Evolutionary conservation across 2,113 vertebrate genomes (phyloP), one percentile per base, ranked within the genome.

Genomic region (Tetraodon nigroviridis): DNA sequence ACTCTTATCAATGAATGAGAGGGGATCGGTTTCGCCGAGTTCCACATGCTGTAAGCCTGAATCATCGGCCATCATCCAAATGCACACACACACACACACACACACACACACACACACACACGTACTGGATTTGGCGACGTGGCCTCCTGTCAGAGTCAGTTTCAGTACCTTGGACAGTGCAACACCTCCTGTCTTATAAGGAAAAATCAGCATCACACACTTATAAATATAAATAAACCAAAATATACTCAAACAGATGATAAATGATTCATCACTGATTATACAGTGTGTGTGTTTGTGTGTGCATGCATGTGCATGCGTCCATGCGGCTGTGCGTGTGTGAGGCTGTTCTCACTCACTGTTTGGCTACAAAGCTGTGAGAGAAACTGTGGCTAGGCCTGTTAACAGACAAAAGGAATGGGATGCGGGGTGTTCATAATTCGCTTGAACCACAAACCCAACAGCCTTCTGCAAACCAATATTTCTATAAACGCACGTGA

Each of bases 91-190:
- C 60, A 50, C 47, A 61, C 14, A 65, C 21, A 54, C 60, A 50
- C 49, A 61, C 14, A 65, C 29, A n/a, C 29, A 52, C 61, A n/a
- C n/a, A n/a, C 21, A 54, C 60, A 50, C 49, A 61, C 14, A 65
- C 29, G 18, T 37, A 52, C 61, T 37, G 45, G 79, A 80, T 75
- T 80, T 80, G 73, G 70, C 76, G 79, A 73, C 70, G 71, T 68
- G 58, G 55, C 32, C 60, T 40, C 41, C 47, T 5, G 10, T 46
- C 67, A 51, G 70, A 44, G 11, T 45, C 58, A 20, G 41, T 64
- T 63, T 51, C 76, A 89, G 90, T 71, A 90, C 84, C 81, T 45
- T 78, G 91, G 90, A 88, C 89, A 92, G 89, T 78, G 89, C 89
- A 85, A 45, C 67, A 66, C 79, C 62, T 45, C 54, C 58, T 70